Evolutionary conservation across 2,113 vertebrate genomes (phyloP).

Genomic region (Protobothrops flavoviridis): DNA sequence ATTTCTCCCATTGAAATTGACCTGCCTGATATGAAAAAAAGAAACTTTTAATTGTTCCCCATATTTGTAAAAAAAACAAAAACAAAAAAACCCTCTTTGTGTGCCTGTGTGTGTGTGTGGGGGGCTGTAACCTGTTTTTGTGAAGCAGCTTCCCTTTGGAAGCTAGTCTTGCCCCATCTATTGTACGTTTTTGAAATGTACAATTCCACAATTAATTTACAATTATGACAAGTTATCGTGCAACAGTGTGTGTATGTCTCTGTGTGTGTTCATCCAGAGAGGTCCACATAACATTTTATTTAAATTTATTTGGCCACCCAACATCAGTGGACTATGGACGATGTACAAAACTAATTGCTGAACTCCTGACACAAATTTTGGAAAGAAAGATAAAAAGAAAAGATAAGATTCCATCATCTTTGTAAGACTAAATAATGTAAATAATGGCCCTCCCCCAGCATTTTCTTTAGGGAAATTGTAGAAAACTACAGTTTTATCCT

Average conservation of each 20-base stretch:
- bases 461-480: too few species aligned
- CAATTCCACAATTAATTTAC: not conserved
- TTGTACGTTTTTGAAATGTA: not conserved
- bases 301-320: not conserved
- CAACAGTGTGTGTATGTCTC: not conserved
- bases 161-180: not conserved
- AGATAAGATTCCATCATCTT: too few species aligned
- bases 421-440: not conserved
- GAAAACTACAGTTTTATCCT: not conserved
- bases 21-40: not conserved
- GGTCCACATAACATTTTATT: not conserved
- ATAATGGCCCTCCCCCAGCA: not conserved
- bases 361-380: not conserved
- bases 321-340: not conserved
- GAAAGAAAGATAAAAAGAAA: not conserved
- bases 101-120: not conserved
- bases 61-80: not conserved
- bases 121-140: not conserved
- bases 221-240: not conserved
- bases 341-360: not conserved
- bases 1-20: not conserved
- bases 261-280: not conserved
- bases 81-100: not conserved
- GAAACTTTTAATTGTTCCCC: not conserved
- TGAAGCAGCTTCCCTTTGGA: not conserved